Evolutionary conservation across 2,113 vertebrate genomes (phyloP).

Genomic region (Sinocyclocheilus anophthalmus): DNA sequence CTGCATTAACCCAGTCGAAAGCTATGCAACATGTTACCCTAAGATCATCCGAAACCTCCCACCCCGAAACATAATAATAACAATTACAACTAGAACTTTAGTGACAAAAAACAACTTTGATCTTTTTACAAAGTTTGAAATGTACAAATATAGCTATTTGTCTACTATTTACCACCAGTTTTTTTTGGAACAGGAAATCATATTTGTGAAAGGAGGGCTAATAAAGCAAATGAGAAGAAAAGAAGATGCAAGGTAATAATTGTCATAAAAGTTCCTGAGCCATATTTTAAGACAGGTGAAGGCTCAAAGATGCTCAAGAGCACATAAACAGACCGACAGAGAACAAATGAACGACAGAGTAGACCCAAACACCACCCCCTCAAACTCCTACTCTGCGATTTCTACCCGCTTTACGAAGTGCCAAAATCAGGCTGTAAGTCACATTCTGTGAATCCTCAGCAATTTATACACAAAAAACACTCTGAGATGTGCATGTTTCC

Average conservation of each 20-base stretch:
- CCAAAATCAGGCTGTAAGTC: constrained; percentile 3
- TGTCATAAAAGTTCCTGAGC: constrained; percentile 47
- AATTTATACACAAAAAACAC: constrained; percentile 4
- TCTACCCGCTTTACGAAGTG: neutral
- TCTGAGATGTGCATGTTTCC: neutral
- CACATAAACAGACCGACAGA: constrained; percentile 5
- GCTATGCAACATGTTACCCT: constrained; percentile 38
- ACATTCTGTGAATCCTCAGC: neutral
- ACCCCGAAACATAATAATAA: constrained; percentile 38
- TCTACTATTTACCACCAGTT: constrained; percentile 57
- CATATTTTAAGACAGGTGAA: constrained; percentile 28
- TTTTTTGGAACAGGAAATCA: constrained; percentile 65
- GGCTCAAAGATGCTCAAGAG: constrained; percentile 63
- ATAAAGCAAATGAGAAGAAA: constrained; percentile 38
- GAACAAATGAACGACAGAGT: neutral
- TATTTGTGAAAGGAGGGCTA: constrained; percentile 52
- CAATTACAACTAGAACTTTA: constrained; percentile 69
- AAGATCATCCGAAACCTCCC: constrained; percentile 22
- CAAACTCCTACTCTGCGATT: constrained; percentile 3
- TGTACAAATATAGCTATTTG: constrained; percentile 76
- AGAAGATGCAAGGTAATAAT: constrained; percentile 20
- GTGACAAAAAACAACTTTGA: constrained; percentile 74
- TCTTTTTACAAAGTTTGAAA: constrained; percentile 76
- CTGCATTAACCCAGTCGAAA: constrained; percentile 61
- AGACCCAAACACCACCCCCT: constrained; percentile 40